phyloP scores from a whole-genome alignment of 2,797 vertebrate species.

The Myripristis murdjan region DNA sequence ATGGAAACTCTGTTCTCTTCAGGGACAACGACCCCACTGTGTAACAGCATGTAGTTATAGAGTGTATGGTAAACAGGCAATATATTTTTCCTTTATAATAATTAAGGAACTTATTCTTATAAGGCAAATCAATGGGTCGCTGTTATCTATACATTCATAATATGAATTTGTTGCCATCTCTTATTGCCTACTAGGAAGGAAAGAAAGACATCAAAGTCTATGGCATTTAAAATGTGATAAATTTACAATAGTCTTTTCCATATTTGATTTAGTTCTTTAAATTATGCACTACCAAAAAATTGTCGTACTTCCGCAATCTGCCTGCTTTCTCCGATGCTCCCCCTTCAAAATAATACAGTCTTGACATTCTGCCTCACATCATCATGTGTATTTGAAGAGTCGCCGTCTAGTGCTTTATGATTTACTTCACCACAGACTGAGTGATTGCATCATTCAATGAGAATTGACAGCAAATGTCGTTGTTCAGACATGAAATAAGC shows the following conservation, averaged over 20 bases:
- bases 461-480: constrained; percentile 74
- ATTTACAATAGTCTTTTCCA: neutral
- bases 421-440: constrained; percentile 67
- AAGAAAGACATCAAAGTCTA: neutral
- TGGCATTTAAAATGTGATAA: neutral
- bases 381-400: constrained; percentile 58
- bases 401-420: constrained; percentile 66
- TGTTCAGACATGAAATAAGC: constrained; percentile 71
- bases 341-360: constrained; percentile 56
- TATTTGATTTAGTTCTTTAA: constrained; percentile 5
- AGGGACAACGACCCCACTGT: constrained; percentile 64
- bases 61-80: constrained; percentile 3
- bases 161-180: neutral
- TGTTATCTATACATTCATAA: neutral
- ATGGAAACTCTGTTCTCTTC: constrained; percentile 71
- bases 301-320: neutral
- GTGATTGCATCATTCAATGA: constrained; percentile 79
- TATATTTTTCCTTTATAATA: too few relatives aligned
- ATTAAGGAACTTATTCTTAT: neutral
- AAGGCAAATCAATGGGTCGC: neutral
- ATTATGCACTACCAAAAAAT: constrained; percentile 5
- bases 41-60: constrained; percentile 56
- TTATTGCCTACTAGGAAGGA: neutral
- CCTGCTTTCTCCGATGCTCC: constrained; percentile 1
- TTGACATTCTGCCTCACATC: constrained; percentile 71